These are phyloP conservation scores for Luperina testacea DNA, from an alignment of 2,888 invertebrate genomes.

Conservation along the genomic window DNA sequence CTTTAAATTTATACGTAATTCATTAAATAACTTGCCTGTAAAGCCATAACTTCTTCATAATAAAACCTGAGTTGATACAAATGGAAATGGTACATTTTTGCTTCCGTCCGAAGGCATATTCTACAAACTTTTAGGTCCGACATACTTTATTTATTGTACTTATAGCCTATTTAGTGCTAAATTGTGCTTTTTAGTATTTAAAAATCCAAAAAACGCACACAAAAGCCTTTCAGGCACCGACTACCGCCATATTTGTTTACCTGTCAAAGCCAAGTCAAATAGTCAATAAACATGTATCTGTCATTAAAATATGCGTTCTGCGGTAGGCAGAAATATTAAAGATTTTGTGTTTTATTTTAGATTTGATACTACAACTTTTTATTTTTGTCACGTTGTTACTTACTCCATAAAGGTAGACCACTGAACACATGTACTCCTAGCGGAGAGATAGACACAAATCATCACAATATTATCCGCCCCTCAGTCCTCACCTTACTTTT, in stretches of 20 bases:
- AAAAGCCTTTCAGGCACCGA: not conserved
- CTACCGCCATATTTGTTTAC: slow-evolving; percentile 58
- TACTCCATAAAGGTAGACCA: not conserved
- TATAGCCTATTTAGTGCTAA: not conserved
- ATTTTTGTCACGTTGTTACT: not conserved
- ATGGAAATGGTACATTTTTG: slow-evolving; percentile 76
- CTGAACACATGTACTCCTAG: too few species aligned
- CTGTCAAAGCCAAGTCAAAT: slow-evolving; percentile 48
- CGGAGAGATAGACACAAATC: not conserved
- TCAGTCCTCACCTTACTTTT: not conserved
- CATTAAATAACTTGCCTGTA: slow-evolving; percentile 69
- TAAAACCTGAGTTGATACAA: slow-evolving; percentile 75
- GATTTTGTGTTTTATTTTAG: not conserved
- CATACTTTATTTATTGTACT: slow-evolving; percentile 60
- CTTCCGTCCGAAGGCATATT: slow-evolving; percentile 77
- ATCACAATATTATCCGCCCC: not conserved
- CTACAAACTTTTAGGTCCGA: slow-evolving; percentile 78
- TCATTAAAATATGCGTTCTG: slow-evolving; percentile 14
- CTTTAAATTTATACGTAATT: not conserved
- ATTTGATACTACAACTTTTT: not conserved
- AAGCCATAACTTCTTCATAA: slow-evolving; percentile 80
- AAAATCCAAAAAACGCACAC: slow-evolving; percentile 10
- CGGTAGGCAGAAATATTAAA: not conserved
- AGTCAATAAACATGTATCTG: slow-evolving; percentile 33
- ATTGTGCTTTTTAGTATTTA: not conserved